Evolutionary conservation across 2,888 invertebrate species (phyloP), one percentile per base, ranked within the genome.

Genomic region (Tipula confusa): DNA sequence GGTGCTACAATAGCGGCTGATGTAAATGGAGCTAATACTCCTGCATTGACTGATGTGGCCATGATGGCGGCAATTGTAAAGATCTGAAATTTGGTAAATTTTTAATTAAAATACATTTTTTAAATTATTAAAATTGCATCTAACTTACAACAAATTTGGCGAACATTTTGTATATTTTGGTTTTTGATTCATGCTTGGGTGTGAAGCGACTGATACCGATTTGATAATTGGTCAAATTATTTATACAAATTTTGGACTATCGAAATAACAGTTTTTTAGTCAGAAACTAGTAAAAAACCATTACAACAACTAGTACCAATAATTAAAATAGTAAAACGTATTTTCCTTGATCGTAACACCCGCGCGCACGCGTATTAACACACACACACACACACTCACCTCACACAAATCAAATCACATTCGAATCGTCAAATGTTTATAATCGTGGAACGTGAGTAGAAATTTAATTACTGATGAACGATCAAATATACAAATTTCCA

Each of bases 1-100:
- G 95, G 94, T 0, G 94, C 93, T 2, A 94, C 91, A 84, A 92
- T 91, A 83, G 92, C 91, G 2, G 93, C 93, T 13, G 88, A 88
- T 24, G 88, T 87, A 33, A 88, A 86, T 31, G 89, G 87, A 15
- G 43, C 84, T 15, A 89, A 86, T 4, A 89, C 86, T 33, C 88
- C 89, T 86, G 88, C 86, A 82, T 87, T 86, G 28, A 86, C 85
- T 87, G 90, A 80, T 36, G 82, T 36, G 89, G 89, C 64, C 83
- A 86, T 84, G 29, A 86, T 85, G n/a, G 87, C 87, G 80, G 87
- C 79, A 24, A 88, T 85, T 83, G 87, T 85, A 83, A 88, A 84
- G 83, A 89, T 87, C 89, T 89, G 33, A 7, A 83, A 83, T 18
- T 13, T 9, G 33, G 82, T 79, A 84, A 80, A 2, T 13, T 4